Evolutionary conservation across 2,113 vertebrate species (phyloP), one percentile per base, ranked within the genome.

Genomic region (Pluvialis apricaria): DNA sequence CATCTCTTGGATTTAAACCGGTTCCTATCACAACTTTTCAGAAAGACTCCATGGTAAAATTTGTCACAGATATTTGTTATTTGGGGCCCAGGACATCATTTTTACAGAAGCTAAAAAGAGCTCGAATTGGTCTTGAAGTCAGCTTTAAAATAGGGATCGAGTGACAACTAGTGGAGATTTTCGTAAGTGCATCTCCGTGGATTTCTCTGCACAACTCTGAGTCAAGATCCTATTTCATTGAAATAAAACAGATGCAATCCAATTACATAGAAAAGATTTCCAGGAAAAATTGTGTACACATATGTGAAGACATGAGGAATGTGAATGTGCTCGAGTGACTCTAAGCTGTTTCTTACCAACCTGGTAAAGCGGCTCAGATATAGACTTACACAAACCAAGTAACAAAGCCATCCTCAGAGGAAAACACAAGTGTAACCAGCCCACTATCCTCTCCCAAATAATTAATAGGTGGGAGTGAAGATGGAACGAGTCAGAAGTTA

Each of bases 131-230:
- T 66, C 42, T 45, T 64, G 10, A 94, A 85, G 64, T n/a, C 75
- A 80, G 92, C 70, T 82, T 89, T 96, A 97, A 92, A 96, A 91
- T 92, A 69, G 83, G 70, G 82, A 92, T 94, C 10, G 96, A 95
- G 96, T 89, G 97, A 97, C 97, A 97, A 97, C 97, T 97, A 97
- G 97, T 95, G 97, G 94, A 88, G 72, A 61, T 91, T 82, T 73
- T 51, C 26, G 0, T 90, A 88, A 96, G 71, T 93, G 92, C 97
- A 97, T 4, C 71, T 29, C 70, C 1, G 0, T n/a, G 52, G 79
- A 47, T 58, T 86, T 77, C 77, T 58, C 58, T 10, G 36, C 36
- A 32, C 5, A 0, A 64, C 24, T 31, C 52, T n/a, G 49, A 42
- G 44, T 40, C 29, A 21, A 76, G 75, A 72, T 34, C 47, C 18